phyloP scores from a whole-genome alignment of 1,140 invertebrate genomes.

The Saccostrea echinata region DNA sequence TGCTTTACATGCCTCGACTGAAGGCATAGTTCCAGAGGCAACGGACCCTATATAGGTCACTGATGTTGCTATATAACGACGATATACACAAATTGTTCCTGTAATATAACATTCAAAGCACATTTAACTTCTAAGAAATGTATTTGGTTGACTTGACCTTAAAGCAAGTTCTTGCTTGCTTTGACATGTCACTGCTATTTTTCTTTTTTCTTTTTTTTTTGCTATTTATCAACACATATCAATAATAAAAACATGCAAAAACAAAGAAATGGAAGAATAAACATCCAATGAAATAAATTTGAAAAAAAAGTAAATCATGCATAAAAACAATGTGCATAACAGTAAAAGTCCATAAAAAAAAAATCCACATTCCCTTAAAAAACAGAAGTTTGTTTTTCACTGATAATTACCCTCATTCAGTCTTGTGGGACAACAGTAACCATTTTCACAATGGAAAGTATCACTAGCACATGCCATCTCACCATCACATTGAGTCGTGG shows the following conservation, averaged over 20 bases:
- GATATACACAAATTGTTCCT: conserved; percentile 25
- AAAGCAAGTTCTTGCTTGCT: too few species aligned
- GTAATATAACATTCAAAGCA: background rate
- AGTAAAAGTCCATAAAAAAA: background rate
- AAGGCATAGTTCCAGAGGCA: conserved; percentile 3
- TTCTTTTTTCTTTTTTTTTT: background rate
- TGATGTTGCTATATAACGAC: conserved; percentile 23
- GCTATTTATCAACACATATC: background rate
- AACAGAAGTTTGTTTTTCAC: background rate
- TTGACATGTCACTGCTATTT: background rate
- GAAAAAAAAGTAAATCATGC: background rate
- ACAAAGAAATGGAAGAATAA: background rate
- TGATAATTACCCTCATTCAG: conserved; percentile 37
- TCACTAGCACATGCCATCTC: background rate
- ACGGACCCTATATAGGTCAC: conserved; percentile 17
- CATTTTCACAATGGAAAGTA: background rate
- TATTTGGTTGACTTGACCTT: background rate
- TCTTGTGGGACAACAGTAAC: conserved; percentile 14
- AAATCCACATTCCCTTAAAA: background rate
- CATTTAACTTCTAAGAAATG: background rate
- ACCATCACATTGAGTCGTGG: background rate
- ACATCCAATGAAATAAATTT: background rate
- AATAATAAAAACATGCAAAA: background rate
- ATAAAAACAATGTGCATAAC: background rate
- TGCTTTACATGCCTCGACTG: conserved; percentile 3